Base-by-base conservation (phyloP, 92 coral and sea anemone species). In the Muricea muricata region DNA sequence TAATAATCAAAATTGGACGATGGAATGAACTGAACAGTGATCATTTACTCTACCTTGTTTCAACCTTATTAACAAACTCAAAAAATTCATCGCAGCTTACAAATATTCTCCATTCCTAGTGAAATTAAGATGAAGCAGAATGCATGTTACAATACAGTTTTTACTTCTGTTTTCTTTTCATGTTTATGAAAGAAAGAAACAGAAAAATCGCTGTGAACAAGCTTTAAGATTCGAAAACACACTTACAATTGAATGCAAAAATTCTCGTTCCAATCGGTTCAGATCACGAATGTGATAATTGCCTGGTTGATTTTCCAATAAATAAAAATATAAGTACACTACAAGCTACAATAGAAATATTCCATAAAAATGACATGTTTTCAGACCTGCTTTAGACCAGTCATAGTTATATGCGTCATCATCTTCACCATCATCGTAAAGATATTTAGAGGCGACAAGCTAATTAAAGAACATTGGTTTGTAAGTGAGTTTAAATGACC, bases 401-500 rank as follows among this genome's bases (percentile, higher is more conserved):
- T 96, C 99, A 47, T 93, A 95, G 85, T 96, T 96, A 67, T 89
- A 96, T 29, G 89, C 97, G 69, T 96, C 99, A 18, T 94, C 99
- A 21, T 90, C 98, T 79, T 96, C 99, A 39, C 99, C 99, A 47
- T 96, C 99, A 70, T 96, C 99, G 84, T 96, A 96, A 82, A 96
- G 79, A 68, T 96, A 96, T 82, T 96, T 96, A 7, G 99, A 96
- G 32, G 99, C 99, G n/a, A 96, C 93, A 94, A 96, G 86, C 98
- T 94, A 50, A n/a, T n/a, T 8, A 72, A 66, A 24, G 32, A 26
- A 56, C 65, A 23, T 23, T 28, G 48, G n/a, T 67, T 42, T 55
- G n/a, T n/a, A 30, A 25, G 34, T 31, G 5, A n/a, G n/a, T n/a
- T n/a, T n/a, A n/a, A n/a, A n/a, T n/a, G n/a, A n/a, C n/a, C n/a